Base-by-base conservation (phyloP, 1,140 invertebrate genomes). In the Homalodisca vitripennis region DNA sequence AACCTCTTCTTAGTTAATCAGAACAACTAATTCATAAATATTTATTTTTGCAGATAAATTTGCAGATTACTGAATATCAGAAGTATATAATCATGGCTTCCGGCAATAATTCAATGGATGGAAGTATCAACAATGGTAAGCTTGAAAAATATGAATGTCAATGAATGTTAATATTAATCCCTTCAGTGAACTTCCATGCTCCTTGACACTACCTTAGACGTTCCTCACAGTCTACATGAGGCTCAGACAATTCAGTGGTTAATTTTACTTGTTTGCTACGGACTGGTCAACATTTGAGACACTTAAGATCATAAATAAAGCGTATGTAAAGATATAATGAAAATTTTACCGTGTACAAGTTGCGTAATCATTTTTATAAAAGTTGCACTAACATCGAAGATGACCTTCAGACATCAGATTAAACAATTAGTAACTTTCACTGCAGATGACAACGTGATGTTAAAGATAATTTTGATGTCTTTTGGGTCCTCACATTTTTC, bases 101-200 rank as follows among this genome's bases (percentile, higher is more conserved):
- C 22, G 66, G 64, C 17, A 72, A 73, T 66, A 70, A 68, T 66
- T 73, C 72, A 3, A 57, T 73, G 51, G 72, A 73, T 55, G 69
- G 72, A n/a, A 66, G 53, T 31, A 57, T 63, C 34, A 71, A 63
- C 48, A 60, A 48, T 32, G 72, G 72, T 73, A 68, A 66, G 62
- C 70, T 34, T 30, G 14, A 34, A 32, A 12, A 41, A 17, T 3
- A 41, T 66, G 20, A 31, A 47, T 22, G n/a, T n/a, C n/a, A n/a
- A n/a, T 22, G 17, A 17, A 10, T 53, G 6, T 14, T 22, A 12
- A 3, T 30, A 20, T 24, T 14, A 46, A 2, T 12, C 12, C 6
- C 12, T 2, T 65, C 27, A n/a, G 48, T 64, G 48, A 34, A 68
- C 34, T 65, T 31, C 6, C 34, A 67, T 69, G 20, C 46, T 27